Evolutionary conservation across 2,797 vertebrate species (phyloP).

Genomic region (Aulostomus chinensis): DNA sequence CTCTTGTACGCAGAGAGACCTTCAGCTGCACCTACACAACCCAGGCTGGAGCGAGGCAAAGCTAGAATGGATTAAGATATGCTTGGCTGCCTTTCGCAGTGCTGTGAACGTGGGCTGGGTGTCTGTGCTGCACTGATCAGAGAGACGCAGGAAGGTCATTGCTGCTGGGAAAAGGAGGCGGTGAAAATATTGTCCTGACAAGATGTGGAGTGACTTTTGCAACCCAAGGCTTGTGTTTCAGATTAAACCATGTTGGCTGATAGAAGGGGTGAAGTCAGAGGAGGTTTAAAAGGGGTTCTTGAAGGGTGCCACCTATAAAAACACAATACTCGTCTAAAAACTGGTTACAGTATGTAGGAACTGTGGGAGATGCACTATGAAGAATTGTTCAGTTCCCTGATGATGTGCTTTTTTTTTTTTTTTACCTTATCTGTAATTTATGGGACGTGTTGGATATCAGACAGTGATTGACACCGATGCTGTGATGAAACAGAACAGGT

Average conservation of each 20-base stretch:
- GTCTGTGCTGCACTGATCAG: slow-evolving; percentile 61
- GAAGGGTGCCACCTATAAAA: slow-evolving; percentile 53
- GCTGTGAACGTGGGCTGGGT: slow-evolving; percentile 61
- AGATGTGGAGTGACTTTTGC: slow-evolving; percentile 69
- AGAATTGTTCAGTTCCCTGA: neutral
- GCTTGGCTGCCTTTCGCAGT: slow-evolving; percentile 62
- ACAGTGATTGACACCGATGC: too few species aligned
- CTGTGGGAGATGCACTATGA: neutral
- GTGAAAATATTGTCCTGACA: slow-evolving; percentile 73
- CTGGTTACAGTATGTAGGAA: slow-evolving; percentile 12
- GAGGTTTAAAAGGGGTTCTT: slow-evolving; percentile 48
- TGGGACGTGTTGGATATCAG: too few species aligned
- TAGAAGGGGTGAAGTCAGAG: slow-evolving; percentile 55
- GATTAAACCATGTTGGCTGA: slow-evolving; percentile 61
- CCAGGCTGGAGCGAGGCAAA: slow-evolving; percentile 33
- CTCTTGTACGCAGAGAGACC: slow-evolving; percentile 7
- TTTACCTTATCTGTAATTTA: too few species aligned
- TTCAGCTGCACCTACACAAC: slow-evolving; percentile 48
- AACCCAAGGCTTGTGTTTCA: slow-evolving; percentile 65
- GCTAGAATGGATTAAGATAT: slow-evolving; percentile 62
- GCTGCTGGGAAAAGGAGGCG: slow-evolving; percentile 62
- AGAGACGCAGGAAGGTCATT: slow-evolving; percentile 67
- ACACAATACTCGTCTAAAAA: slow-evolving; percentile 12
- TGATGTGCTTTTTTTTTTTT: too few species aligned
- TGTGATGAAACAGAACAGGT: too few species aligned